Evolutionary conservation across 2,797 vertebrate genomes (phyloP).

Genomic region (Apogon talboti): DNA sequence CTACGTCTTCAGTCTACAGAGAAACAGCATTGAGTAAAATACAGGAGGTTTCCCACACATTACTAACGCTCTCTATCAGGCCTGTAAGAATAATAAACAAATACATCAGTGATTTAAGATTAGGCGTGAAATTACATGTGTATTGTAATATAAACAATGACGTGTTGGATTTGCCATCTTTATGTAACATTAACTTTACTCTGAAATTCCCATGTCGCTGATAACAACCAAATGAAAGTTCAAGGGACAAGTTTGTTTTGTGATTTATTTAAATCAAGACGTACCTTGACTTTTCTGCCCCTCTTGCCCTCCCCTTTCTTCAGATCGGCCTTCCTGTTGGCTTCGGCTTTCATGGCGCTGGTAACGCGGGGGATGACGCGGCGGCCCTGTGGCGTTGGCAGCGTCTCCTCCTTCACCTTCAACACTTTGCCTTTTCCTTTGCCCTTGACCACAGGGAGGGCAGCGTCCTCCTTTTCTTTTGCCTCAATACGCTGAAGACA

Average conservation of each 20-base stretch:
- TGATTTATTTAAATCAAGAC: background rate
- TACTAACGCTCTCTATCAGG: too few species aligned
- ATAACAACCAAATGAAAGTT: too few species aligned
- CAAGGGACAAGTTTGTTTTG: background rate
- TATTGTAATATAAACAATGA: too few species aligned
- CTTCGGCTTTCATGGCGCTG: slow-evolving; percentile 92
- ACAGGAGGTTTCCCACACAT: too few species aligned
- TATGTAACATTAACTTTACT: too few species aligned
- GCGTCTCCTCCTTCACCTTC: slow-evolving; percentile 88
- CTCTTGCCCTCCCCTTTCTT: slow-evolving; percentile 76
- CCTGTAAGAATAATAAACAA: background rate
- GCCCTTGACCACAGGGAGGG: slow-evolving; percentile 71
- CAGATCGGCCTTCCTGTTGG: slow-evolving; percentile 84
- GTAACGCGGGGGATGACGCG: slow-evolving; percentile 91
- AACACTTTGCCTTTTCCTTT: slow-evolving; percentile 82
- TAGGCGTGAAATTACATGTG: too few species aligned
- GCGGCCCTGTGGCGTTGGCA: slow-evolving; percentile 90
- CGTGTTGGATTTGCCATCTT: too few species aligned
- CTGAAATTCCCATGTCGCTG: too few species aligned
- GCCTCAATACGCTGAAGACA: slow-evolving; percentile 86
- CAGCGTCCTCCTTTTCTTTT: slow-evolving; percentile 83
- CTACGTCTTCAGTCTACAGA: slow-evolving; percentile 80
- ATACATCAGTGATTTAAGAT: too few species aligned
- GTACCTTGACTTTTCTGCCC: slow-evolving; percentile 84
- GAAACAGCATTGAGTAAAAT: background rate